Evolutionary conservation across 2,888 invertebrate genomes (phyloP).

Genomic region (Subacronicta megacephala): DNA sequence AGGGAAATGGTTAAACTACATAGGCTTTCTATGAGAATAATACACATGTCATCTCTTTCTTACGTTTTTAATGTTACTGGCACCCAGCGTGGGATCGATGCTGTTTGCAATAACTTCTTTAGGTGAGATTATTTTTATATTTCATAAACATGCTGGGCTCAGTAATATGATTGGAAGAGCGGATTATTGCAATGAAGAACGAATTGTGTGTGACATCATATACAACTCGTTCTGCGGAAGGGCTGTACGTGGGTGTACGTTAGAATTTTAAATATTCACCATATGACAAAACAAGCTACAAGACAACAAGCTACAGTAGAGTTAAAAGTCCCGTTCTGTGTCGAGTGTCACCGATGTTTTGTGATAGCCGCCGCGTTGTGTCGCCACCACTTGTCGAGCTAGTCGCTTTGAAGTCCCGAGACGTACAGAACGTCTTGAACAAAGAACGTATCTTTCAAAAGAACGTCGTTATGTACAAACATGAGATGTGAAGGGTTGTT

Average conservation of each 20-base stretch:
- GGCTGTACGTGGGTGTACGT: too few species aligned
- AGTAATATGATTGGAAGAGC: too few species aligned
- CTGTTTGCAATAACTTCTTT: constrained; percentile 13
- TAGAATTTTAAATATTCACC: too few species aligned
- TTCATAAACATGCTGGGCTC: too few species aligned
- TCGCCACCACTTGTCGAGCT: constrained; percentile 32
- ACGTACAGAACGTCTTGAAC: constrained; percentile 2
- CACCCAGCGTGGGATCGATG: constrained; percentile 42
- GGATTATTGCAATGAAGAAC: too few species aligned
- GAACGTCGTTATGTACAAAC: constrained; percentile 2
- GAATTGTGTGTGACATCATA: too few species aligned
- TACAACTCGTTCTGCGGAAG: too few species aligned
- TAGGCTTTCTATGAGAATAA: too few species aligned
- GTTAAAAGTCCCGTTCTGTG: constrained; percentile 32
- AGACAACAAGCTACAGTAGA: too few species aligned
- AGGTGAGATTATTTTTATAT: constrained; percentile 13
- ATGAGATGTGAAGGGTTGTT: neutral
- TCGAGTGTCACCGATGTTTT: constrained; percentile 33
- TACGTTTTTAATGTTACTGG: constrained; percentile 17
- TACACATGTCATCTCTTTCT: too few species aligned
- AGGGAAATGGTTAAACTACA: too few species aligned
- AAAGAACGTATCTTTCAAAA: constrained; percentile 11
- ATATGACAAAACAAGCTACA: neutral
- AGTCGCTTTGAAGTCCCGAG: constrained; percentile 24
- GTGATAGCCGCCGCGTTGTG: constrained; percentile 28